Evolutionary conservation across 2,888 invertebrate species (phyloP), one percentile per base, ranked within the genome.

Genomic region (Apamea monoglypha): DNA sequence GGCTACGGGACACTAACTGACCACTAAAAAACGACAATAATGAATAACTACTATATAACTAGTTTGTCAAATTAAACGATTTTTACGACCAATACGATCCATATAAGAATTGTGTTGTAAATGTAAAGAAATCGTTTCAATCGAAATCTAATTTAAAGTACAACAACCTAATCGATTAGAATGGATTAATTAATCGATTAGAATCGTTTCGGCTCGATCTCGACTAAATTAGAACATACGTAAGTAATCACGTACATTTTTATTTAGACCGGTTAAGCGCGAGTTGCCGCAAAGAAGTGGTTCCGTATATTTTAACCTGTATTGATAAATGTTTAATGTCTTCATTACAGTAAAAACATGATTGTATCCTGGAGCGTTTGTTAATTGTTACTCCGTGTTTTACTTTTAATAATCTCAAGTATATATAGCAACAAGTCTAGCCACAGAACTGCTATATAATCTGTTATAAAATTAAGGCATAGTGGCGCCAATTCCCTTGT

Each of bases 181-280:
- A 87, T 85, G 74, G 88, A 84, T 86, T 87, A 87, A 88, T 88
- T 91, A 91, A 93, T 95, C 95, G 95, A 95, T 95, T 90, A 88
- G 59, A 90, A 90, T 89, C 89, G 87, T 85, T 91, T 81, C 86
- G 89, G 76, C 64, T 82, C 86, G 85, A 89, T 90, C 90, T 90
- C 87, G 87, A 90, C 92, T 91, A 92, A 94, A 94, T 94, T 94
- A 93, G 93, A 93, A 93, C 94, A 92, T 93, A 91, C 83, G 83
- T 84, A 79, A 80, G 82, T 91, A 89, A 92, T 91, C 89, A 88
- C 83, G 88, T 89, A 88, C 84, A 86, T 91, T 91, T 90, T 91
- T 89, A 83, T 84, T 86, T 83, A 64, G 80, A 85, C 71, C 75
- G 66, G 83, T 85, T 84, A 87, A 86, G 87, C 18, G 82, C 59